Evolutionary conservation across 2,888 invertebrate species (phyloP), one percentile per base, ranked within the genome.

Genomic region (Synergus laeviventris): DNA sequence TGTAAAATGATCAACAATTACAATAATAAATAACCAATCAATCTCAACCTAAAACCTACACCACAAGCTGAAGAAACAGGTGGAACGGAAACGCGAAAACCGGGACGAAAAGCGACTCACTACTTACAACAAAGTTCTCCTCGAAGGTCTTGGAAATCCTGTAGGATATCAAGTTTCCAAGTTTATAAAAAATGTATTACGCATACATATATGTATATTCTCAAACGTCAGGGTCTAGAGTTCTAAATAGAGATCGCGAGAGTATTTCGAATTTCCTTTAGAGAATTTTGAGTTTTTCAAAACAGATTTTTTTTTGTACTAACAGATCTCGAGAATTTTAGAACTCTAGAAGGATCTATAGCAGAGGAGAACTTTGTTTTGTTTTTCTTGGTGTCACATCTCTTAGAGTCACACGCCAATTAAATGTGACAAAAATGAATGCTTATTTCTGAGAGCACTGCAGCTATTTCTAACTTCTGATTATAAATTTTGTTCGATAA

Each of bases 41-140:
- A 84, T 86, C 81, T 84, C 84, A 86, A 85, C 87, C 86, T 89
- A 89, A 87, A 79, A 85, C 88, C 89, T 89, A 89, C 88, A 86
- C 85, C 87, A 88, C 84, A 89, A 89, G 87, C 86, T 84, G 86
- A 85, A 87, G 83, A 87, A 87, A 87, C 80, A 84, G 80, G 84
- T 85, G 84, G 83, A 85, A 84, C 79, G 81, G 81, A 81, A 82
- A 79, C 84, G 85, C 86, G 86, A 80, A 82, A 87, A 80, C 81
- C 81, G 83, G 84, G 84, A 85, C 83, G 83, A 82, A 82, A 88
- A 88, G 88, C 88, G 86, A 86, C 83, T 86, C 83, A 83, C 83
- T 85, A 83, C 82, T 81, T 75, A 75, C 74, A 62, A 79, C 81
- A 79, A 80, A 81, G 78, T 76, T 83, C 81, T 78, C 76, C 77